These are phyloP conservation scores for Megatriorchis doriae DNA, from an alignment of 2,113 vertebrate genomes.

Conservation along the genomic window DNA sequence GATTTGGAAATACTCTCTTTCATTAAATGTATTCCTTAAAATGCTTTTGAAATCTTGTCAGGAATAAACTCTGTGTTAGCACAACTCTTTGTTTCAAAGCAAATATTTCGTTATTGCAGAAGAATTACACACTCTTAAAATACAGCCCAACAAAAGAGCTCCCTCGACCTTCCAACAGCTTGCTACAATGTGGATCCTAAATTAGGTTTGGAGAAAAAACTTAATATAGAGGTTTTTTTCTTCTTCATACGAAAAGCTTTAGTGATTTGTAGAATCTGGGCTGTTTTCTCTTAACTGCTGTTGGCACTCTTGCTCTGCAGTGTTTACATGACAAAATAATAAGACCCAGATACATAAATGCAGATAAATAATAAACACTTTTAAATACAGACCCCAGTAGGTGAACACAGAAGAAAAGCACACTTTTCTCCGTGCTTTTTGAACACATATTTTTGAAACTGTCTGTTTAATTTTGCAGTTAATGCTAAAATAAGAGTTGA, in stretches of 20 bases:
- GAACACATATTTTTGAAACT: not conserved
- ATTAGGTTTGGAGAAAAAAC: not conserved
- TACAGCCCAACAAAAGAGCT: not conserved
- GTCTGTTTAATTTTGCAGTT: not conserved
- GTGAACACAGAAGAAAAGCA: not conserved
- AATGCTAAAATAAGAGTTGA: not conserved
- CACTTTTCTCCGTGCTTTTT: not conserved
- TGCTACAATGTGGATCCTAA: not conserved
- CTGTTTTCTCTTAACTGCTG: not conserved
- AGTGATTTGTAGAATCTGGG: not conserved
- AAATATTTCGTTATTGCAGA: not conserved
- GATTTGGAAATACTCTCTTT: conserved; percentile 5
- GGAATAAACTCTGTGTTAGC: conserved; percentile 5
- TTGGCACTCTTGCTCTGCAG: not conserved
- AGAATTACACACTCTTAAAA: not conserved
- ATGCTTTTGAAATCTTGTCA: conserved; percentile 30
- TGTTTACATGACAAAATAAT: not conserved
- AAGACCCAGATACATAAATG: not conserved
- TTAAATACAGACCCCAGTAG: not conserved
- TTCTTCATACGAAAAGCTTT: not conserved
- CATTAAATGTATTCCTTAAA: conserved; percentile 21
- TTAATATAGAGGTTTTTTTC: not conserved
- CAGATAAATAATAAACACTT: not conserved
- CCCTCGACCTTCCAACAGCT: not conserved
- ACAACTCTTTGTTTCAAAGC: conserved; percentile 31